Percentiles rank a stretch among this genome's conserved stretches.
Evolutionary conservation across 2,797 vertebrate species (phyloP).

Genomic region (Premnoplex brunnescens): DNA sequence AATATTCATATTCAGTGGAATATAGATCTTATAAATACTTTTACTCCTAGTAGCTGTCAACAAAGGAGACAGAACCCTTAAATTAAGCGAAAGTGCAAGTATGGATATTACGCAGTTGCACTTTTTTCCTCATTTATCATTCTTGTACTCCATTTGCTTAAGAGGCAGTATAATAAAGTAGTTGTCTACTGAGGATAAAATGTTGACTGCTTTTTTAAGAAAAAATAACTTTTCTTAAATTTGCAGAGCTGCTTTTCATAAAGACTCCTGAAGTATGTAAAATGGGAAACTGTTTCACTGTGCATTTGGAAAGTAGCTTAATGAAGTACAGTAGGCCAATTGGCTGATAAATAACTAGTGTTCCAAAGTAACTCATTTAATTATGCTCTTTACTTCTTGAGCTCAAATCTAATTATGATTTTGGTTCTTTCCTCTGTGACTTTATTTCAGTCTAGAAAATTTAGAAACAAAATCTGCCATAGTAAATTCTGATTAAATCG

Average conservation of each 20-base stretch:
- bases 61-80: background rate
- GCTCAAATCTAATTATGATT: conserved; percentile 13
- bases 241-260: background rate
- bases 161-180: background rate
- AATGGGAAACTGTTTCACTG: background rate
- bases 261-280: background rate
- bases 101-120: background rate
- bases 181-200: background rate
- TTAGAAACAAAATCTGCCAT: background rate
- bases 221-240: background rate
- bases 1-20: background rate
- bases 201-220: background rate
- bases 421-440: background rate
- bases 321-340: background rate
- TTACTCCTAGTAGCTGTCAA: background rate
- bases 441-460: conserved; percentile 1
- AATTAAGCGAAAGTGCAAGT: background rate
- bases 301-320: background rate
- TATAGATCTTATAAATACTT: background rate
- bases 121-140: background rate
- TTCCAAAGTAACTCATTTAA: conserved; percentile 17
- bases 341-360: conserved; percentile 16
- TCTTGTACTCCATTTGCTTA: background rate
- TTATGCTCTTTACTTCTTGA: conserved; percentile 14
- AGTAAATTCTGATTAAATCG: conserved; percentile 1